Percentiles rank a stretch among this genome's conserved stretches.
Evolutionary conservation across 2,888 invertebrate genomes (phyloP).

Genomic region (Phyto melanocephala): DNA sequence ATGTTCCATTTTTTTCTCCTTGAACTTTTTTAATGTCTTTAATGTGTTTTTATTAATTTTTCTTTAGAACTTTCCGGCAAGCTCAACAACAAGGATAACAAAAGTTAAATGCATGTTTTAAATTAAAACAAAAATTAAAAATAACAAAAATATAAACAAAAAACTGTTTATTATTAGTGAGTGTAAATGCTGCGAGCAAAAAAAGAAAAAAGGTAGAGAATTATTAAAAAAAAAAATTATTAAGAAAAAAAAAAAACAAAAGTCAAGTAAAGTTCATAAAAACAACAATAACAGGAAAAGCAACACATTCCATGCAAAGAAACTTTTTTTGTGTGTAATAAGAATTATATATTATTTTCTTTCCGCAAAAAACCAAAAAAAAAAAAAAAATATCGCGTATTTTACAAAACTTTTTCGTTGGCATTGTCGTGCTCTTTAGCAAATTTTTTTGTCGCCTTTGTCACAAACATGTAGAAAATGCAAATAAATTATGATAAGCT

Average conservation of each 20-base stretch:
- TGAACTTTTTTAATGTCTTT: conserved; percentile 56
- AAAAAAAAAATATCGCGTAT: conserved; percentile 43
- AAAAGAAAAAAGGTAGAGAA: not conserved
- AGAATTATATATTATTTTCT: conserved; percentile 27
- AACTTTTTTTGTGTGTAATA: conserved; percentile 24
- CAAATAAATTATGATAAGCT: conserved; percentile 26
- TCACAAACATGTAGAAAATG: conserved; percentile 14
- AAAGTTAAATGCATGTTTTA: conserved; percentile 62
- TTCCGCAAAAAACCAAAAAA: conserved; percentile 35
- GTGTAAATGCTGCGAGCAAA: not conserved
- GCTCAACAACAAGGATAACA: conserved; percentile 59
- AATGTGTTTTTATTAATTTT: conserved; percentile 64
- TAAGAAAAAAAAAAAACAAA: conserved; percentile 40
- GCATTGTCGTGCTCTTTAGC: not conserved
- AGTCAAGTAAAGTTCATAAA: conserved; percentile 58
- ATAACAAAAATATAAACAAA: conserved; percentile 36
- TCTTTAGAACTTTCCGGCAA: conserved; percentile 15
- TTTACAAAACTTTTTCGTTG: conserved; percentile 31
- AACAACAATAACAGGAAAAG: conserved; percentile 59
- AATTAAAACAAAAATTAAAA: conserved; percentile 57
- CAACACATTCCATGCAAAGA: conserved; percentile 52
- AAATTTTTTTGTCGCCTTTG: conserved; percentile 9
- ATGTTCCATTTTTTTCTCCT: conserved; percentile 30
- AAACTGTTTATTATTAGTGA: not conserved
- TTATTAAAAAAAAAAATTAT: too few relatives aligned